Evolutionary conservation across 2,797 vertebrate species (phyloP), one percentile per base, ranked within the genome.

Genomic region (Silurus lanzhouensis): DNA sequence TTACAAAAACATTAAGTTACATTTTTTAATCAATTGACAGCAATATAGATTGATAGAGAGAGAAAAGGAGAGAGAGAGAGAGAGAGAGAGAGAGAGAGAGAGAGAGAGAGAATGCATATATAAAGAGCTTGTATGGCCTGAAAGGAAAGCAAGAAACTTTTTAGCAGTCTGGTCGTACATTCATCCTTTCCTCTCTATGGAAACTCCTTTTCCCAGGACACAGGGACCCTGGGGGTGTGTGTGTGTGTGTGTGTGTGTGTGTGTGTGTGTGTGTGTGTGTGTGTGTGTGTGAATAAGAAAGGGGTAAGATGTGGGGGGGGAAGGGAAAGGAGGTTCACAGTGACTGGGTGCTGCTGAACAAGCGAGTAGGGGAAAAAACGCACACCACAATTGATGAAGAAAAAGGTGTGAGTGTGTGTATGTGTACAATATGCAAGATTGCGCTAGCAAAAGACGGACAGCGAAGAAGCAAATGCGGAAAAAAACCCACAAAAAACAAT

Each of bases 161-260:
- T 85, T 86, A 86, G 83, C 82, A 76, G 87, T 71, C 86, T 83
- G 82, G 57, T 88, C 84, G 64, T 85, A 88, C 89, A 90, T 88
- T 90, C 87, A 86, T 88, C 63, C 22, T 71, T 77, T 83, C 68
- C 27, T 90, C 81, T 71, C 89, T 85, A 90, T 88, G 84, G 89
- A 82, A 88, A 90, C 89, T 74, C 64, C 81, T 83, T 88, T 88
- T 90, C 89, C 89, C 89, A 88, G 89, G 89, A 84, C 38, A 71
- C 71, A 82, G 77, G 87, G 85, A 86, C 86, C 77, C 68, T 83
- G 83, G 83, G 83, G 83, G 71, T 72, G 64, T 57, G 79, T 27
- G 74, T 70, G 83, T 76, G 80, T 77, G 80, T 31, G 66, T 25
- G 72, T 64, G 82, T 38, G 46, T 78, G 82, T 61, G 64, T 48